Percentiles rank a stretch among this genome's conserved stretches.
Evolutionary conservation across 2,113 vertebrate genomes (phyloP).

Genomic region (Elephantulus edwardii): DNA sequence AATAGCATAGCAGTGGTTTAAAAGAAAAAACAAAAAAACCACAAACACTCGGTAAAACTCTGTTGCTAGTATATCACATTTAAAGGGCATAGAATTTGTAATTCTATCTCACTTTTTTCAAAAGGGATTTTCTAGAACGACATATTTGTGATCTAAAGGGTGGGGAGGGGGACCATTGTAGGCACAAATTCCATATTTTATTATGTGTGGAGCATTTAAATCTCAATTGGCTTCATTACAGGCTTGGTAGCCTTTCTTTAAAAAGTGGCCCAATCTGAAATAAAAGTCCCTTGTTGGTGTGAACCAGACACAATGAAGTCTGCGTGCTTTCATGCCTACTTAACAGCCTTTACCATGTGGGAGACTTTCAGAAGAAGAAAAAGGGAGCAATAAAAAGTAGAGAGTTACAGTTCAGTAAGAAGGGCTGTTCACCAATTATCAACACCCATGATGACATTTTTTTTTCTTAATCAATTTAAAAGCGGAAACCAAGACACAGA

Average conservation of each 20-base stretch:
- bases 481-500: conserved; percentile 59
- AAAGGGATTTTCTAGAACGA: not conserved
- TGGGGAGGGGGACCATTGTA: not conserved
- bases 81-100: not conserved
- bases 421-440: not conserved
- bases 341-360: conserved; percentile 68
- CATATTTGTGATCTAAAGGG: not conserved
- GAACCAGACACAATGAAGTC: conserved; percentile 81
- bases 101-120: conserved; percentile 30
- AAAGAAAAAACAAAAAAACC: no score
- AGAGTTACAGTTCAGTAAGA: not conserved
- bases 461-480: conserved; percentile 50
- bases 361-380: conserved; percentile 50
- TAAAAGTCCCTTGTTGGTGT: conserved; percentile 78
- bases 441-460: conserved; percentile 34
- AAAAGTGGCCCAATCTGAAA: conserved; percentile 70
- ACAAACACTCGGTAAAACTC: not conserved
- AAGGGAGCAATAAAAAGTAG: not conserved
- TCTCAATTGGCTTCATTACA: conserved; percentile 68
- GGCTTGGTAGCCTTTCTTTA: conserved; percentile 68
- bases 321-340: conserved; percentile 70
- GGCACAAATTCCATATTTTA: conserved; percentile 45
- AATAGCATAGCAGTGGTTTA: no score
- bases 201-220: conserved; percentile 68
- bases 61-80: not conserved